Evolutionary conservation across 2,797 vertebrate species (phyloP).

Genomic region (Crossoptilon crossoptilon): DNA sequence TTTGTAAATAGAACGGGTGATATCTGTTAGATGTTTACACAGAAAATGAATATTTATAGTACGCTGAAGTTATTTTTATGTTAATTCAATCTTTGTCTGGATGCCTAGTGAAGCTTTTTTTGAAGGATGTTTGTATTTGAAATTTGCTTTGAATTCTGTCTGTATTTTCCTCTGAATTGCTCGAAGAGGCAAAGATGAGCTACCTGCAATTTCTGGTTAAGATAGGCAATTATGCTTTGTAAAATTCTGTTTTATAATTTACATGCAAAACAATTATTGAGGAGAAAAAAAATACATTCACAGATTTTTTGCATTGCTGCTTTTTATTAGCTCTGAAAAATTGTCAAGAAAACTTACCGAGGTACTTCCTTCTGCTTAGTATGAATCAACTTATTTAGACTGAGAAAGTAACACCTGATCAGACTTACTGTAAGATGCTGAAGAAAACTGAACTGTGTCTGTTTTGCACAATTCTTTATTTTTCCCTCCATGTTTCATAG

Average conservation of each 20-base stretch:
- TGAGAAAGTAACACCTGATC: not conserved
- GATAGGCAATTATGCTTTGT: not conserved
- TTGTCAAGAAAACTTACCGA: not conserved
- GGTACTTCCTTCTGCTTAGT: not conserved
- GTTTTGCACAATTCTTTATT: not conserved
- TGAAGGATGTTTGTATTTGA: not conserved
- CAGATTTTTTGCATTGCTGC: not conserved
- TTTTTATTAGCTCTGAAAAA: not conserved
- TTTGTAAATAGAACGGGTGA: not conserved
- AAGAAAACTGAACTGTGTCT: not conserved
- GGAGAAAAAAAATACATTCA: not conserved
- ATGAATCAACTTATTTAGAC: not conserved
- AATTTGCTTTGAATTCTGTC: constrained; percentile 4
- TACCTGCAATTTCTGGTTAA: not conserved
- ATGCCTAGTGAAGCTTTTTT: not conserved
- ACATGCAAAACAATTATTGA: not conserved
- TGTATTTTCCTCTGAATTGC: not conserved
- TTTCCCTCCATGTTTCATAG: not conserved
- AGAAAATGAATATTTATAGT: not conserved
- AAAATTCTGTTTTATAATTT: not conserved
- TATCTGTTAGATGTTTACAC: not conserved
- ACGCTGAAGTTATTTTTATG: not conserved
- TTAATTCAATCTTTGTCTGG: not conserved
- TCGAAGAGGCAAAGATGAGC: not conserved
- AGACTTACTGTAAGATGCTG: not conserved